phyloP scores from a whole-genome alignment of 2,888 invertebrate genomes.

The Noctua pronuba region DNA sequence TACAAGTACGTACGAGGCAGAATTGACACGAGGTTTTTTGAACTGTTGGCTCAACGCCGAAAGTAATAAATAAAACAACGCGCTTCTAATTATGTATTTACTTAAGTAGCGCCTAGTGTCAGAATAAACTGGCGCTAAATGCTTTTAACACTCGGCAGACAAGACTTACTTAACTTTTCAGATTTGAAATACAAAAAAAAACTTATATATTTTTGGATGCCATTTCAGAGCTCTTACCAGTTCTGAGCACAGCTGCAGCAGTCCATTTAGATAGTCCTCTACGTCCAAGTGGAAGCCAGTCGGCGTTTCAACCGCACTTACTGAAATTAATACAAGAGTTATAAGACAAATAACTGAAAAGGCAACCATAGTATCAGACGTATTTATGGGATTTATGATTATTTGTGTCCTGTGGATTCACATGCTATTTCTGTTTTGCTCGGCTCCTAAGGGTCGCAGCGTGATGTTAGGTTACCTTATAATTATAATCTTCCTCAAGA shows the following conservation, averaged over 20 bases:
- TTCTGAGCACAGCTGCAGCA: constrained; percentile 95
- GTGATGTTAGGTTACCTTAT: background rate
- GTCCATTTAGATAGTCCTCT: constrained; percentile 97
- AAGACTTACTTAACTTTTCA: background rate
- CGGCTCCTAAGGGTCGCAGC: background rate
- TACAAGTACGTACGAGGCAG: background rate
- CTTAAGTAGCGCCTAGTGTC: too few species aligned
- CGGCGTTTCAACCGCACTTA: constrained; percentile 91
- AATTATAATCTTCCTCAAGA: background rate
- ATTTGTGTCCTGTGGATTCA: background rate
- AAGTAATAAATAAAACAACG: background rate
- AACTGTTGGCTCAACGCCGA: background rate
- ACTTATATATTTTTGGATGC: background rate
- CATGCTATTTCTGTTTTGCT: background rate
- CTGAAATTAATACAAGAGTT: constrained; percentile 83
- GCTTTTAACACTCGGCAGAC: background rate
- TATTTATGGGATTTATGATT: background rate
- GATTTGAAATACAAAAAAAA: background rate
- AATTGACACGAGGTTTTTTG: background rate
- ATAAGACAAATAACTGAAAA: constrained; percentile 16
- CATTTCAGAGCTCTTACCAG: constrained; percentile 89
- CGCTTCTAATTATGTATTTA: background rate
- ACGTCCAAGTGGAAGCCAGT: constrained; percentile 97
- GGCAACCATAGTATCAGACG: background rate
- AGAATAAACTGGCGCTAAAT: background rate